phyloP scores from a whole-genome alignment of 1,140 invertebrate species.

The Drosophila cardini region DNA sequence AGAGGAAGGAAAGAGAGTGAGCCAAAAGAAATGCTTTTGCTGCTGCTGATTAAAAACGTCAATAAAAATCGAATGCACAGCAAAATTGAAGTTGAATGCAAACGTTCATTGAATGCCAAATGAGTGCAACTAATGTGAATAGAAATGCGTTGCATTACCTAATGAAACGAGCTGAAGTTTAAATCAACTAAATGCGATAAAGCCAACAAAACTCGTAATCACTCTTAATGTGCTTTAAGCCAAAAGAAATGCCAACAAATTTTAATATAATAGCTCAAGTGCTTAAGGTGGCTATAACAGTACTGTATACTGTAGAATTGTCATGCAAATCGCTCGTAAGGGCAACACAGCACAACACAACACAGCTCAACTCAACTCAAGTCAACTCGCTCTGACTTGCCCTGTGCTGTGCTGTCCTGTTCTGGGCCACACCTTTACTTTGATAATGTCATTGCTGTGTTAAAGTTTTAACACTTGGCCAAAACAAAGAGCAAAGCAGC shows the following conservation, averaged over 20 bases:
- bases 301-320: conserved; percentile 9
- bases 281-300: neutral
- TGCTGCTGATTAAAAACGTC: conserved; percentile 80
- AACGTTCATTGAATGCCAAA: conserved; percentile 72
- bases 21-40: conserved; percentile 1
- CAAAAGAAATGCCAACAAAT: conserved; percentile 3
- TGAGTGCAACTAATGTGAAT: conserved; percentile 69
- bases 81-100: conserved; percentile 76
- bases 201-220: neutral
- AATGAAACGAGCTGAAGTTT: conserved; percentile 31
- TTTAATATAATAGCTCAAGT: conserved; percentile 15
- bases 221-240: neutral
- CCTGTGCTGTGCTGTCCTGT: neutral
- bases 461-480: conserved; percentile 60
- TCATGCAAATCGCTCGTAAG: conserved; percentile 26
- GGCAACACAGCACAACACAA: neutral
- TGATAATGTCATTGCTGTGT: conserved; percentile 76
- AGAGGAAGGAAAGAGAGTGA: too few species aligned
- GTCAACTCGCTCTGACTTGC: neutral
- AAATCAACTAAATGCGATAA: neutral
- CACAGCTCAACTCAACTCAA: too few species aligned
- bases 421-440: conserved; percentile 35
- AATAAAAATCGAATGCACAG: conserved; percentile 76
- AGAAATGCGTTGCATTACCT: conserved; percentile 62
- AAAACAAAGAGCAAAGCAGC: conserved; percentile 1